Evolutionary conservation across 2,797 vertebrate genomes (phyloP).

Genomic region (Rachycentron canadum): DNA sequence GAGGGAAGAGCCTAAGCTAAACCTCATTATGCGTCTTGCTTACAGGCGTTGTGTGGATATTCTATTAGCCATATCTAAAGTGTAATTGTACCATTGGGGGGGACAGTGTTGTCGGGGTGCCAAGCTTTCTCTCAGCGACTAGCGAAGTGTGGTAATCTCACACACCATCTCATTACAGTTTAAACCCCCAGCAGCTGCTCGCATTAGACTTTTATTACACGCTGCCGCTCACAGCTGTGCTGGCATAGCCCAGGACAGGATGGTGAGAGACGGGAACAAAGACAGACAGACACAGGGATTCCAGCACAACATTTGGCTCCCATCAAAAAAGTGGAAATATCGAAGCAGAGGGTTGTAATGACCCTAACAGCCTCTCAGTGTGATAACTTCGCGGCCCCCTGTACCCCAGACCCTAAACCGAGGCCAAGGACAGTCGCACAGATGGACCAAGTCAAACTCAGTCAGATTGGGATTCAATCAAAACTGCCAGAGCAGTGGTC

Average conservation of each 20-base stretch:
- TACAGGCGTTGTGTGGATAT: constrained; percentile 83
- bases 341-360: constrained; percentile 80
- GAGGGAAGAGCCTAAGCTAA: constrained; percentile 67
- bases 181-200: constrained; percentile 88
- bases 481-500: constrained; percentile 71
- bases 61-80: constrained; percentile 86
- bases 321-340: constrained; percentile 81
- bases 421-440: constrained; percentile 83
- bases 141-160: constrained; percentile 87
- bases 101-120: constrained; percentile 76
- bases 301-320: constrained; percentile 83
- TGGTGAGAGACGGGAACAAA: constrained; percentile 83
- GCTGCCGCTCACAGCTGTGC: constrained; percentile 86
- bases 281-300: constrained; percentile 82
- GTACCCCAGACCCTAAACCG: constrained; percentile 61
- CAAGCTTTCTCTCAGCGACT: constrained; percentile 83
- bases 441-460: constrained; percentile 79
- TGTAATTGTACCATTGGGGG: constrained; percentile 84
- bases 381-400: constrained; percentile 71
- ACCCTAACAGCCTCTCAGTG: constrained; percentile 82
- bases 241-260: constrained; percentile 83
- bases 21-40: constrained; percentile 82
- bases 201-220: constrained; percentile 89
- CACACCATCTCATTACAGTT: constrained; percentile 89
- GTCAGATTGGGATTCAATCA: constrained; percentile 80